Percentiles rank a stretch among this genome's conserved stretches.
phyloP scores from a whole-genome alignment of 2,888 invertebrate genomes.

The Eupithecia abbreviata region DNA sequence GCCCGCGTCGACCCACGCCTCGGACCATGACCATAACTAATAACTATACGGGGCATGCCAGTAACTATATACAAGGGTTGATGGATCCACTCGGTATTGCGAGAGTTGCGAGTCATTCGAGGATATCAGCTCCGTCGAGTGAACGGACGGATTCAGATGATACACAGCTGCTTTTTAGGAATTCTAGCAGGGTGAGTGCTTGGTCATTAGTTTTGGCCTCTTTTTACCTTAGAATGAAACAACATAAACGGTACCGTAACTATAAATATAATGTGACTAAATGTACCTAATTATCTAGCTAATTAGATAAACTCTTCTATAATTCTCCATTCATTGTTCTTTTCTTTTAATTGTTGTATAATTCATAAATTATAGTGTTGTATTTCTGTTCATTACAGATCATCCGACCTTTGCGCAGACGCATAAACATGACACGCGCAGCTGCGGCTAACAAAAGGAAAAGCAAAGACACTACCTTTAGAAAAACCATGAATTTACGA shows the following conservation, averaged over 20 bases:
- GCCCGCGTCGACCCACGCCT: conserved; percentile 46
- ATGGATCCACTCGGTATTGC: conserved; percentile 27
- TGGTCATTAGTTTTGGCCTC: not conserved
- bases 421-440: conserved; percentile 71
- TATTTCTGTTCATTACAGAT: conserved; percentile 58
- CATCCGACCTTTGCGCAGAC: conserved; percentile 70
- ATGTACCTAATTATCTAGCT: too few species aligned
- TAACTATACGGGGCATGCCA: conserved; percentile 39
- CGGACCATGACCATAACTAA: conserved; percentile 34
- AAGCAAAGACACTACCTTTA: conserved; percentile 72
- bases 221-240: not conserved
- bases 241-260: too few species aligned
- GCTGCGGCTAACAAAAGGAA: conserved; percentile 69
- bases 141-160: conserved; percentile 78
- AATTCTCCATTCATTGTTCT: too few species aligned
- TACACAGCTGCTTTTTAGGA: conserved; percentile 45
- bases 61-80: conserved; percentile 37
- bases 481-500: conserved; percentile 69
- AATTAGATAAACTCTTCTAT: too few species aligned
- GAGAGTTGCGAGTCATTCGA: conserved; percentile 44
- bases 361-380: not conserved
- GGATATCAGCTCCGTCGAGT: conserved; percentile 70
- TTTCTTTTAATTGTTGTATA: too few species aligned
- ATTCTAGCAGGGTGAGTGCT: conserved; percentile 58
- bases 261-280: too few species aligned